Evolutionary conservation across 2,888 invertebrate species (phyloP), one percentile per base, ranked within the genome.

Genomic region (Acleris holmiana): DNA sequence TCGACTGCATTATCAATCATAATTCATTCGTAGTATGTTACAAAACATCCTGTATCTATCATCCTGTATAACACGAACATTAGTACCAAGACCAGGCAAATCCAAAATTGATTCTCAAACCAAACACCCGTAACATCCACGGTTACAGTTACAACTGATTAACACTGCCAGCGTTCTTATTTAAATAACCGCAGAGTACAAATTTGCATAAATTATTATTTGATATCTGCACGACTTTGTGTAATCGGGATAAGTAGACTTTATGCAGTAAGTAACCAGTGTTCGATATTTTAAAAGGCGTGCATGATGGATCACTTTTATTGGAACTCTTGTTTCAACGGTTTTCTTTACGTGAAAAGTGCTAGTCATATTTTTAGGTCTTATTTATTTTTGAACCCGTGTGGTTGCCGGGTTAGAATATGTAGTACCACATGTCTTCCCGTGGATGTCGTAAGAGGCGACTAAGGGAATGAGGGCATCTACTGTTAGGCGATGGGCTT

Each of bases 281-380:
- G 53, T 35, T 63, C 47, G 25, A 63, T 53, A 58, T 63, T 63
- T 63, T 63, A 57, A 63, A 62, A 57, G 40, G 63, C 35, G 44
- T 29, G 56, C 35, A 63, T 57, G 62, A 35, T 46, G 10, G 51
- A 63, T 46, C 35, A 8, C 48, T 17, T 10, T 49, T 57, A 47
- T 29, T 40, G 29, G 8, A 57, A 49, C 13, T 40, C 40, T 29
- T 29, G 29, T 29, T 35, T 13, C 13, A 35, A 1, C 13, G 35
- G 35, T 35, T 35, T 13, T 1, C 13, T 35, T 35, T 4, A 3
- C 13, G 35, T 13, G 13, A 35, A 35, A 35, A 35, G 13, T 35
- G 35, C 35, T 35, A 13, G 35, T 13, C 10, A 29, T 29, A 35
- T 13, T 35, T 29, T 25, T 29, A 2, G 10, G 29, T 2, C 0